A percentile compares a stretch with the other conserved stretches of the same genome.
Conservation (phyloP, 2,888 invertebrate species). For the Eupsilia transversa region DNA sequence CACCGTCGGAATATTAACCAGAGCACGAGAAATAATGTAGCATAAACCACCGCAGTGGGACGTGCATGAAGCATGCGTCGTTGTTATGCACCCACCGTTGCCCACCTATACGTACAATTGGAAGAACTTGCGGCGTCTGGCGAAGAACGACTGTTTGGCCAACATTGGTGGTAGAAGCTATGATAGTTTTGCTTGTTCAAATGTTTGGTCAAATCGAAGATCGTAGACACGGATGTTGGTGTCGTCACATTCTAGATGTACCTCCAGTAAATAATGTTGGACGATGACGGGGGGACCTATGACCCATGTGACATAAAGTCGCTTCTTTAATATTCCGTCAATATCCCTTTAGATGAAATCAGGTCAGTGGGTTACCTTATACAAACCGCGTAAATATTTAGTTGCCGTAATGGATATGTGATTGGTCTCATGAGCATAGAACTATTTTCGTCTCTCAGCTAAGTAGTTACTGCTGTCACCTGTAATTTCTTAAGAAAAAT, state of each 20-base stretch:
- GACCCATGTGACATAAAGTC: neutral
- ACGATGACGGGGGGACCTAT: neutral
- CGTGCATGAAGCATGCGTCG: slow-evolving; percentile 80
- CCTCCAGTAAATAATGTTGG: neutral
- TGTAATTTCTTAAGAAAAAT: slow-evolving; percentile 1
- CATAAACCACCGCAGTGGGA: slow-evolving; percentile 84
- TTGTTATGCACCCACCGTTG: slow-evolving; percentile 69
- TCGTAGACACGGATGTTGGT: neutral
- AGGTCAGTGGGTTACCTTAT: neutral
- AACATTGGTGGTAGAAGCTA: slow-evolving; percentile 31
- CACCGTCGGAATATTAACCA: slow-evolving; percentile 85
- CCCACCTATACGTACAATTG: slow-evolving; percentile 54
- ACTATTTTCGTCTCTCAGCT: neutral
- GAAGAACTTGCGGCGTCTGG: slow-evolving; percentile 42
- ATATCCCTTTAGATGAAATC: neutral
- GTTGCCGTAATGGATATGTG: neutral
- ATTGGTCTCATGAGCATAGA: slow-evolving; percentile 2
- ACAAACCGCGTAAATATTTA: slow-evolving; percentile 14
- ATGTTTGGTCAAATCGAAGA: slow-evolving; percentile 18
- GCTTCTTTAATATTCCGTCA: neutral
- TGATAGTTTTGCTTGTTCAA: slow-evolving; percentile 7
- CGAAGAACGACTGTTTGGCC: slow-evolving; percentile 14
- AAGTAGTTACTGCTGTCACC: neutral
- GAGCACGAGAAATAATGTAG: slow-evolving; percentile 85
- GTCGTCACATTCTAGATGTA: neutral